A percentile compares a stretch with the other conserved stretches of the same genome.
phyloP scores from a whole-genome alignment of 2,113 vertebrate genomes.

The Atherinomorus stipes region DNA sequence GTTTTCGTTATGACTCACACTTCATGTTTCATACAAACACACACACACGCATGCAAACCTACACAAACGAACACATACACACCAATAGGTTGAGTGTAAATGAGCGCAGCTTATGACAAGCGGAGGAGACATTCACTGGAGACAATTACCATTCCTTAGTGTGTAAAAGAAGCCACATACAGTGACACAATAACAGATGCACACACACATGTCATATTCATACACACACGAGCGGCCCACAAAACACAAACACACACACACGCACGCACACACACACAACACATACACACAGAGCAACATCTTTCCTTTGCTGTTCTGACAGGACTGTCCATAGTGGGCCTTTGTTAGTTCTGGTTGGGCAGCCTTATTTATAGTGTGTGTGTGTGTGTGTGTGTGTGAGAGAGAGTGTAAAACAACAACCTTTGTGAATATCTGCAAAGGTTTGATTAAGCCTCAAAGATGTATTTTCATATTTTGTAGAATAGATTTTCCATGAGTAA shows the following conservation, averaged over 20 bases:
- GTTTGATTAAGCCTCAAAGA: neutral
- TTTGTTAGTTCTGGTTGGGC: constrained; percentile 76
- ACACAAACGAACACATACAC: constrained; percentile 12
- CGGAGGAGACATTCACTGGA: constrained; percentile 57
- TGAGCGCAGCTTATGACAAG: constrained; percentile 65
- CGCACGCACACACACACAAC: constrained; percentile 8
- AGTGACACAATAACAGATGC: constrained; percentile 25
- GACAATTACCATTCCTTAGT: constrained; percentile 71
- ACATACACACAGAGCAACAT: too few relatives aligned
- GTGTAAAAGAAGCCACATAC: constrained; percentile 36
- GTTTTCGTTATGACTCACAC: constrained; percentile 10
- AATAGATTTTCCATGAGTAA: neutral
- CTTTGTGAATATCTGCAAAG: neutral
- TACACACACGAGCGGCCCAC: neutral
- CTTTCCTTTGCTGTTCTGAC: constrained; percentile 56
- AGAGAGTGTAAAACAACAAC: constrained; percentile 37
- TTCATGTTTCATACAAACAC: constrained; percentile 9
- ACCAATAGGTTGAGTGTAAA: constrained; percentile 59
- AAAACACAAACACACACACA: constrained; percentile 25
- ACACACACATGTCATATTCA: constrained; percentile 16
- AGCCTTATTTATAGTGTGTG: constrained; percentile 53
- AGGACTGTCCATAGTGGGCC: constrained; percentile 64
- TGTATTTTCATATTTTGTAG: constrained; percentile 12
- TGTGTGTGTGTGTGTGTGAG: constrained; percentile 10
- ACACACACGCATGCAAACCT: too few relatives aligned